Evolutionary conservation across 2,888 invertebrate genomes (phyloP).

Genomic region (Gasteruption jaculator): DNA sequence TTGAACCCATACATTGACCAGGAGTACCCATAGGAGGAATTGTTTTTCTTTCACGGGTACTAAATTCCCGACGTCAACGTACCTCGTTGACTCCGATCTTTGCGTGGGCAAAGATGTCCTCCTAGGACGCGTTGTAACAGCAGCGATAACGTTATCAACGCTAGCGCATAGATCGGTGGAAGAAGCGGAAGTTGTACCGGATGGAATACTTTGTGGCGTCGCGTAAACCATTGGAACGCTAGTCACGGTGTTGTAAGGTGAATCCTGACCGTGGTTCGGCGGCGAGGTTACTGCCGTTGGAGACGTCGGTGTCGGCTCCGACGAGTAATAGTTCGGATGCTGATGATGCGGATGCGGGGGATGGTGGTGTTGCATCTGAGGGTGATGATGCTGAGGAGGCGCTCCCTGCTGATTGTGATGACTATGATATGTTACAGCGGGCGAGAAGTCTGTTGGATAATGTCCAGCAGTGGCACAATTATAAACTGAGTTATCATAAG

Average conservation of each 20-base stretch:
- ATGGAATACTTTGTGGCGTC: constrained; percentile 34
- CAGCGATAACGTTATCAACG: constrained; percentile 47
- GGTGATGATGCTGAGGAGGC: constrained; percentile 28
- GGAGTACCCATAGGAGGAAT: no score
- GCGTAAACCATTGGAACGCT: constrained; percentile 43
- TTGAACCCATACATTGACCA: no score
- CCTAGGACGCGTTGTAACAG: constrained; percentile 63
- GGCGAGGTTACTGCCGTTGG: constrained; percentile 50
- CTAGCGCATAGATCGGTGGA: constrained; percentile 65
- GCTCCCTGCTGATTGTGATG: constrained; percentile 29
- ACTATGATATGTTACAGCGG: constrained; percentile 36
- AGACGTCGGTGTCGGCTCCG: constrained; percentile 29
- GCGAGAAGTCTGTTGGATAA: constrained; percentile 37
- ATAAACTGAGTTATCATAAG: constrained; percentile 59
- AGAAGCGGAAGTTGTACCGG: constrained; percentile 52
- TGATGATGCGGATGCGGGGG: constrained; percentile 52
- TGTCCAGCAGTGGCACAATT: constrained; percentile 33
- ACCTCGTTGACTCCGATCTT: constrained; percentile 73
- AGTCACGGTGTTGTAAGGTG: constrained; percentile 30
- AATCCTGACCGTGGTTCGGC: constrained; percentile 38
- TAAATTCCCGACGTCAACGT: constrained; percentile 10
- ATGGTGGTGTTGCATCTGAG: constrained; percentile 29
- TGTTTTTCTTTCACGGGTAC: constrained; percentile 7
- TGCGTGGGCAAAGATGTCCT: constrained; percentile 75
- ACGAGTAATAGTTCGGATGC: constrained; percentile 56